These are phyloP conservation scores for Gymnobelideus leadbeateri DNA, from an alignment of 2,113 vertebrate species.

Conservation along the genomic window DNA sequence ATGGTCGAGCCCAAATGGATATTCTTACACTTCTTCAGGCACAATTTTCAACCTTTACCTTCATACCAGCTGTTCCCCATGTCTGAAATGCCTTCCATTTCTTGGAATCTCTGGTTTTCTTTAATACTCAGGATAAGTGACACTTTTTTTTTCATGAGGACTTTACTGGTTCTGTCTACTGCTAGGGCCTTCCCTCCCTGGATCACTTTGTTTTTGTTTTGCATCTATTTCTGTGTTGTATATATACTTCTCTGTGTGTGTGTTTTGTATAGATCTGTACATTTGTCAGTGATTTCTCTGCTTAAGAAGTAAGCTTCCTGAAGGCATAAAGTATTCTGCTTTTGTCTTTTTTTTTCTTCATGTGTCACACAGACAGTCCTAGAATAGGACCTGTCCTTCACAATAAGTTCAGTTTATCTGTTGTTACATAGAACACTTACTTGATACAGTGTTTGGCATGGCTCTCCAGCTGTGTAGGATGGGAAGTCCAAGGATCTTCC, in stretches of 20 bases:
- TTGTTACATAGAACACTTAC: background rate
- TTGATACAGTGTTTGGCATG: background rate
- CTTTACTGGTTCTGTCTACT: background rate
- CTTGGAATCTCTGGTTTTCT: background rate
- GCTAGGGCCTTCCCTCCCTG: background rate
- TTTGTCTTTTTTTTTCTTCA: background rate
- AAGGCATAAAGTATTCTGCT: background rate
- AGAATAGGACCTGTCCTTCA: background rate
- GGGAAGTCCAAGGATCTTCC: background rate
- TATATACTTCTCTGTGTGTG: background rate
- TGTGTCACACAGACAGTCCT: background rate
- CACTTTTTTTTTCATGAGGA: background rate
- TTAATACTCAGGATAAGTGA: background rate
- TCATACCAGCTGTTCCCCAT: background rate
- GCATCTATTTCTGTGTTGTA: background rate
- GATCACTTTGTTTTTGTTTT: background rate
- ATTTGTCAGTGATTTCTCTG: background rate
- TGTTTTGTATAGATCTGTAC: background rate
- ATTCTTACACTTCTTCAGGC: background rate
- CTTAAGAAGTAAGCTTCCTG: background rate
- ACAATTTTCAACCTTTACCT: background rate
- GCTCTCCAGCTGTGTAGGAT: background rate
- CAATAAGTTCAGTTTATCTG: background rate
- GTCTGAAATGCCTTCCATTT: background rate
- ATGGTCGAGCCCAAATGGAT: background rate